phyloP scores from a whole-genome alignment of 1,140 invertebrate species.

The Melanaphis sacchari region DNA sequence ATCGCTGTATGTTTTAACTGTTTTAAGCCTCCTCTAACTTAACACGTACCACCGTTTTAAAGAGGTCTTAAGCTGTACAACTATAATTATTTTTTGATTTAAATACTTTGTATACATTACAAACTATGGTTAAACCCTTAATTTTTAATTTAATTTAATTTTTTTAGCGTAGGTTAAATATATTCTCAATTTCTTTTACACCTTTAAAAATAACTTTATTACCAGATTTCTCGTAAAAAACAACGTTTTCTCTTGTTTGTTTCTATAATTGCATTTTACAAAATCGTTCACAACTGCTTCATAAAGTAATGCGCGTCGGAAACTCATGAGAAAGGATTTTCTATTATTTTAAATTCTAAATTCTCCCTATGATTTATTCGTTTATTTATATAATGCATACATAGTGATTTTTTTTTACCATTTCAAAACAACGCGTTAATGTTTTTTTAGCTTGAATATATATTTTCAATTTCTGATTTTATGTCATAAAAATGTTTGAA shows the following conservation, averaged over 20 bases:
- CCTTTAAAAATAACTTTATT: background rate
- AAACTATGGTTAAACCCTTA: background rate
- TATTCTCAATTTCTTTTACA: background rate
- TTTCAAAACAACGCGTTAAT: background rate
- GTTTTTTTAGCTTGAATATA: background rate
- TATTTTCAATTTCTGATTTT: conserved; percentile 23
- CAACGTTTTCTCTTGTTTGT: conserved; percentile 6
- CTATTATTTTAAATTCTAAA: conserved; percentile 35
- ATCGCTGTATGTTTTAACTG: background rate
- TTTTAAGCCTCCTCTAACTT: background rate
- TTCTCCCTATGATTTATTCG: background rate
- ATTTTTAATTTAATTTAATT: background rate
- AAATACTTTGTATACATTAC: background rate
- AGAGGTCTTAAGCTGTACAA: background rate
- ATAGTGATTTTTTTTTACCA: background rate
- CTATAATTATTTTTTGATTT: background rate
- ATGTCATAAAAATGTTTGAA: background rate
- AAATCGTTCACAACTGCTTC: background rate
- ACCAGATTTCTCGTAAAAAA: background rate
- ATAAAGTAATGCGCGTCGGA: background rate
- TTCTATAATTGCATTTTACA: conserved; percentile 1
- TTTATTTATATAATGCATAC: background rate
- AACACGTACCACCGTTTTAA: background rate
- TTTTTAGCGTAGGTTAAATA: background rate
- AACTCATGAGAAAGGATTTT: background rate